These are phyloP conservation scores for Siniperca knerii DNA, from an alignment of 2,113 vertebrate genomes.

Conservation along the genomic window DNA sequence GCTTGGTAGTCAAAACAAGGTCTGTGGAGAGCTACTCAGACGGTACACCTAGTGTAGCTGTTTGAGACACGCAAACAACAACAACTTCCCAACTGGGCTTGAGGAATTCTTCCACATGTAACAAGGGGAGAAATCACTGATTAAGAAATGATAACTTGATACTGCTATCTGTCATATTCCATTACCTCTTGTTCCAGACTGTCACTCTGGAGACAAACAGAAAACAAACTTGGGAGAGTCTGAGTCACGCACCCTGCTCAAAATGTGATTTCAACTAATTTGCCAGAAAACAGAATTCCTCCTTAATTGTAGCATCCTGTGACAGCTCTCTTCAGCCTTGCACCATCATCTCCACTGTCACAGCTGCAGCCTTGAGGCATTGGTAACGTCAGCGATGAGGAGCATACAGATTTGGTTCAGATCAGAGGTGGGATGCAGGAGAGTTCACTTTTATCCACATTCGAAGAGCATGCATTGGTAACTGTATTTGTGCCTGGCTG, in stretches of 20 bases:
- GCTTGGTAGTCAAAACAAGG: conserved; percentile 50
- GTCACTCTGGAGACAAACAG: conserved; percentile 41
- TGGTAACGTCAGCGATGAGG: conserved; percentile 38
- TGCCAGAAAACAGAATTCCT: conserved; percentile 65
- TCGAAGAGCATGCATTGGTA: conserved; percentile 29
- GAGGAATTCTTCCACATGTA: conserved; percentile 1
- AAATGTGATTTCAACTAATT: conserved; percentile 34
- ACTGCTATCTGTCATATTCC: conserved; percentile 1
- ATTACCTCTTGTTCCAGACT: conserved; percentile 4
- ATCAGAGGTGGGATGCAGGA: conserved; percentile 32
- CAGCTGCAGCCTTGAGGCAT: conserved; percentile 50
- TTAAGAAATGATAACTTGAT: conserved; percentile 14
- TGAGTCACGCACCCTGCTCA: conserved; percentile 29
- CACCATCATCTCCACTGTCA: conserved; percentile 41
- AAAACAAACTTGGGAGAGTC: conserved; percentile 32
- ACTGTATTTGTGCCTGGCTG: conserved; percentile 8
- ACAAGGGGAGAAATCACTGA: conserved; percentile 8
- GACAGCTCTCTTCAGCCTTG: conserved; percentile 59
- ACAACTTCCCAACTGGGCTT: not conserved
- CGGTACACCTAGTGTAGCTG: conserved; percentile 1
- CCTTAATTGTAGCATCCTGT: conserved; percentile 63
- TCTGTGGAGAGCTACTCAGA: conserved; percentile 39
- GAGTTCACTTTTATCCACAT: conserved; percentile 16
- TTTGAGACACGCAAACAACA: conserved; percentile 31
- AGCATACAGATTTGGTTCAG: conserved; percentile 15